These are phyloP conservation scores for Pachydiplax longipennis DNA, from an alignment of 2,888 invertebrate genomes.

Conservation along the genomic window DNA sequence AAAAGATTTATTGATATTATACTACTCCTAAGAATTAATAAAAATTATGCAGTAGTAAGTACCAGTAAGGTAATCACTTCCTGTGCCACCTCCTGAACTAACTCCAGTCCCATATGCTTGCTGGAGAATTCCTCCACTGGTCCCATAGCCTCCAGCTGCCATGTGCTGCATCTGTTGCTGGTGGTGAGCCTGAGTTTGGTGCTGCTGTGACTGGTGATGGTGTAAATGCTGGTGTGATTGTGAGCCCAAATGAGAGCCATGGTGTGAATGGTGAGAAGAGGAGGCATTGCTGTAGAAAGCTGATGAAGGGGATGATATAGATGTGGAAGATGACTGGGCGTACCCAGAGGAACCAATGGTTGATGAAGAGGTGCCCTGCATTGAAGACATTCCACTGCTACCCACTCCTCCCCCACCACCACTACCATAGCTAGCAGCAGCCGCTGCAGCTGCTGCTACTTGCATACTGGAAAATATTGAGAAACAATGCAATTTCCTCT, in stretches of 20 bases:
- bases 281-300: conserved; percentile 23
- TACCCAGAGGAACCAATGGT: neutral
- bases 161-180: conserved; percentile 21
- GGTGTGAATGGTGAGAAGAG: conserved; percentile 26
- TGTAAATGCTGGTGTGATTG: neutral
- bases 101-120: neutral
- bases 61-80: neutral
- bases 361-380: conserved; percentile 6
- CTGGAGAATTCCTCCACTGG: neutral
- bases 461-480: conserved; percentile 54
- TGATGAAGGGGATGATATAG: neutral
- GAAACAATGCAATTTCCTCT: conserved; percentile 46
- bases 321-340: conserved; percentile 47
- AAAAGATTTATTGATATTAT: too few species aligned
- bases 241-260: neutral
- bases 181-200: neutral
- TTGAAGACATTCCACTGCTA: neutral
- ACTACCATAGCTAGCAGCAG: conserved; percentile 7
- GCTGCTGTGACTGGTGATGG: neutral
- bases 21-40: too few species aligned
- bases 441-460: conserved; percentile 47
- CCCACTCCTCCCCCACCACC: neutral
- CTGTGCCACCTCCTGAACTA: neutral
- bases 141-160: neutral
- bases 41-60: neutral